A percentile compares a stretch with the other conserved stretches of the same genome.
Conservation (phyloP, 1,140 invertebrate species). For the Akabosia matsudoensis region DNA sequence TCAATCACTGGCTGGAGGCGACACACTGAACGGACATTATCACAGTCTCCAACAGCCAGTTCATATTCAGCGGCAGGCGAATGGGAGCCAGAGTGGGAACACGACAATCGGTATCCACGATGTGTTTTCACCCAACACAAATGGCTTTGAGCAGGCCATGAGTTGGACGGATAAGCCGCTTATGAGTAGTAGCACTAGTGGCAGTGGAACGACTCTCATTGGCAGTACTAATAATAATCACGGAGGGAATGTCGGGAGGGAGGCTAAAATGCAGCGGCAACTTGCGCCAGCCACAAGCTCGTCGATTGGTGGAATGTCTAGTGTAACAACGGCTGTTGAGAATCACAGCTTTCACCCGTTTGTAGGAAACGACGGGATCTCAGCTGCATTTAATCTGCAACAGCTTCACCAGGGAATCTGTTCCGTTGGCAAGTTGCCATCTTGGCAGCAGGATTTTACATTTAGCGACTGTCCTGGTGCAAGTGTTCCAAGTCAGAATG, state of each 20-base stretch:
- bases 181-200: background rate
- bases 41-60: background rate
- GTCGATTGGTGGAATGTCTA: background rate
- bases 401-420: conserved; percentile 14
- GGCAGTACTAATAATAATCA: background rate
- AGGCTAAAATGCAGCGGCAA: background rate
- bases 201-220: background rate
- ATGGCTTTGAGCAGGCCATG: background rate
- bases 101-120: too few relatives aligned
- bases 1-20: background rate
- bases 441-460: conserved; percentile 6
- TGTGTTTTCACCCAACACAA: background rate
- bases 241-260: background rate
- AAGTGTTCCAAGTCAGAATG: conserved; percentile 20
- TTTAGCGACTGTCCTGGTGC: conserved; percentile 1
- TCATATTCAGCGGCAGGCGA: too few relatives aligned
- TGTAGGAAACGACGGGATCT: background rate
- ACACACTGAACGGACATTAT: background rate
- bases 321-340: background rate
- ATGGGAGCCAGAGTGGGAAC: too few relatives aligned
- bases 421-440: conserved; percentile 14
- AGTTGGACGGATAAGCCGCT: background rate
- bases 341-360: background rate
- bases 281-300: background rate
- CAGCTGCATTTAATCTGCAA: conserved; percentile 20